These are phyloP conservation scores for Thrips palmi DNA, from an alignment of 1,140 invertebrate species.

Conservation along the genomic window DNA sequence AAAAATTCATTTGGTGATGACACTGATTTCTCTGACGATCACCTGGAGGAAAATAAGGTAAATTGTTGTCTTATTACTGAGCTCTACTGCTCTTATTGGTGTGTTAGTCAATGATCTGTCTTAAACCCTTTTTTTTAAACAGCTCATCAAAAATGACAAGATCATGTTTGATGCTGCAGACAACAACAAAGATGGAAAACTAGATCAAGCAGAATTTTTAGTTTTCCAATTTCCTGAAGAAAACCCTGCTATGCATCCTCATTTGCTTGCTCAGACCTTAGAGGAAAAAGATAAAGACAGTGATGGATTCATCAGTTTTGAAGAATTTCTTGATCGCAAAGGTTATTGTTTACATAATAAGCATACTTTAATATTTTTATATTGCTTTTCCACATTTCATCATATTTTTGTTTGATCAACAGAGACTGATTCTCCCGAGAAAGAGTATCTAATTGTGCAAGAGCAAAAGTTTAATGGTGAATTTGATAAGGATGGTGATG, in stretches of 20 bases:
- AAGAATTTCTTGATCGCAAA: constrained; percentile 64
- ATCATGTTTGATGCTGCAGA: constrained; percentile 76
- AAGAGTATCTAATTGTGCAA: constrained; percentile 65
- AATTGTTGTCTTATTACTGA: neutral
- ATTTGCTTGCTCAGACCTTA: constrained; percentile 67
- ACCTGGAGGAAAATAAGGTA: constrained; percentile 4
- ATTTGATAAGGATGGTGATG: constrained; percentile 76
- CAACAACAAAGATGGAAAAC: constrained; percentile 55
- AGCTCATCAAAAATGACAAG: constrained; percentile 59
- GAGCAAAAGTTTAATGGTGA: constrained; percentile 79
- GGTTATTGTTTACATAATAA: constrained; percentile 21
- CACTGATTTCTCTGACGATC: constrained; percentile 25
- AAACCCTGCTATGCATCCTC: constrained; percentile 67
- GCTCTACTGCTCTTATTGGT: neutral
- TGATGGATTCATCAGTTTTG: constrained; percentile 66
- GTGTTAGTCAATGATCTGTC: neutral
- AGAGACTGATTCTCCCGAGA: constrained; percentile 33
- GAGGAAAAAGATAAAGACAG: constrained; percentile 68
- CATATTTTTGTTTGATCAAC: constrained; percentile 1
- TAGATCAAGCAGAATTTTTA: constrained; percentile 66
- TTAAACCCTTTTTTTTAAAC: constrained; percentile 9
- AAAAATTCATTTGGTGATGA: constrained; percentile 60
- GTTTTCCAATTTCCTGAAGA: constrained; percentile 90
- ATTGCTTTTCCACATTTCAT: neutral
- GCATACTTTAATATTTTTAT: neutral